Evolutionary conservation across 2,888 invertebrate species (phyloP).

Genomic region (Aleiodes leptofemur): DNA sequence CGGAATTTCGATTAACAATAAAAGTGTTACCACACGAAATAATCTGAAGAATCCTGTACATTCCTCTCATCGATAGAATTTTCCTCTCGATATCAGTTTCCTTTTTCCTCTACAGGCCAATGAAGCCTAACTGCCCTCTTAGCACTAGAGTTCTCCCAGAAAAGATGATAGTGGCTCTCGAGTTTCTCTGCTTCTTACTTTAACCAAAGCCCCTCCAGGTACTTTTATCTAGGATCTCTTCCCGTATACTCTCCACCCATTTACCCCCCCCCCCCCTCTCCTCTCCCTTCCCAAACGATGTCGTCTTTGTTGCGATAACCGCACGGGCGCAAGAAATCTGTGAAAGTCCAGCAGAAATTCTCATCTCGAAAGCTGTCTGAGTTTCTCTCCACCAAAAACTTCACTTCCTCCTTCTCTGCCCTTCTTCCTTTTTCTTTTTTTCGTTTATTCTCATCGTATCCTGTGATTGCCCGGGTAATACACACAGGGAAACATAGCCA

Average conservation of each 20-base stretch:
- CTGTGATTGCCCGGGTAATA: constrained; percentile 42
- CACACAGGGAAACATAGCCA: constrained; percentile 40
- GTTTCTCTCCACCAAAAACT: constrained; percentile 45
- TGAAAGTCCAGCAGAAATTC: constrained; percentile 62
- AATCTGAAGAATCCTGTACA: no score
- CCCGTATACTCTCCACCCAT: background rate
- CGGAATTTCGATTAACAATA: no score
- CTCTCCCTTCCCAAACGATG: constrained; percentile 51
- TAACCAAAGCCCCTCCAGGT: constrained; percentile 5
- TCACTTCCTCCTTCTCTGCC: no score
- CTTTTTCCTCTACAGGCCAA: constrained; percentile 51
- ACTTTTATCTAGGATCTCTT: constrained; percentile 39
- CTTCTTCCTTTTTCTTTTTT: constrained; percentile 6
- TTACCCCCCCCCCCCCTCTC: no score
- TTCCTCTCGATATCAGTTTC: no score
- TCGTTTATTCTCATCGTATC: constrained; percentile 27
- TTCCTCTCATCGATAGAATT: no score
- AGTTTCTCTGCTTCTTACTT: constrained; percentile 27
- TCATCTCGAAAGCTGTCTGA: constrained; percentile 33
- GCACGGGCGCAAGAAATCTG: constrained; percentile 67
- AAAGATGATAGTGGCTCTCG: constrained; percentile 59
- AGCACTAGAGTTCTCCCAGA: constrained; percentile 55
- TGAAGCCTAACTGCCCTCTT: constrained; percentile 66
- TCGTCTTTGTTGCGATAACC: constrained; percentile 69
- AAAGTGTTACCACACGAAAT: no score